A percentile compares a stretch with the other conserved stretches of the same genome.
phyloP scores from a whole-genome alignment of 2,113 vertebrate species.

The Salvelinus namaycush region DNA sequence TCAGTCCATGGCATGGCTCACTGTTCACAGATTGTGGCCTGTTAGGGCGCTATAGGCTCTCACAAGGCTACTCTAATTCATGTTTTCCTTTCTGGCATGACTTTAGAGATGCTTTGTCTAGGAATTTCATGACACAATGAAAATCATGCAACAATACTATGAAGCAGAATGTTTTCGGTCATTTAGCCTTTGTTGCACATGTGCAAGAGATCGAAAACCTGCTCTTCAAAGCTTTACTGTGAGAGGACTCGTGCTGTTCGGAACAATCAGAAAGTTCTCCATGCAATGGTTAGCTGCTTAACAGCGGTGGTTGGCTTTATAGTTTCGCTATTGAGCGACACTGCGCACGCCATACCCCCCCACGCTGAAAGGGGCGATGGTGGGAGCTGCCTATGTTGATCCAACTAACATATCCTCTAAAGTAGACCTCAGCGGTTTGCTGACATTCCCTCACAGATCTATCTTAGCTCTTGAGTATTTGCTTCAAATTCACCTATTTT shows the following conservation, averaged over 20 bases:
- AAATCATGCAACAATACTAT: not conserved
- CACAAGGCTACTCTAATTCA: too few species aligned
- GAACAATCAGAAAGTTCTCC: not conserved
- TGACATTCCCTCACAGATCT: not conserved
- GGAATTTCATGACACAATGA: not conserved
- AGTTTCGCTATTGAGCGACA: conserved; percentile 59
- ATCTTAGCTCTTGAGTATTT: conserved; percentile 17
- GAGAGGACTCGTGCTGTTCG: conserved; percentile 10
- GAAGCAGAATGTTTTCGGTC: not conserved
- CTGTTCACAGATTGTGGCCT: not conserved
- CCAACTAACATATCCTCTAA: not conserved
- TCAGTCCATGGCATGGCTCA: conserved; percentile 3
- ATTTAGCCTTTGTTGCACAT: not conserved
- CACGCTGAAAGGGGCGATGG: conserved; percentile 56
- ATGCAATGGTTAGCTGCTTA: conserved; percentile 24
- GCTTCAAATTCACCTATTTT: conserved; percentile 5
- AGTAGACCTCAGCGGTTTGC: not conserved
- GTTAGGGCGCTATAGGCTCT: not conserved
- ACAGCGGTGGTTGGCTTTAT: conserved; percentile 32
- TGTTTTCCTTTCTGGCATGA: too few species aligned
- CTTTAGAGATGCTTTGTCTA: too few species aligned
- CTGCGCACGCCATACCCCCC: conserved; percentile 29
- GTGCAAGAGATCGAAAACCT: conserved; percentile 13
- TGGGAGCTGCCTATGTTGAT: conserved; percentile 37
- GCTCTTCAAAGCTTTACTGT: conserved; percentile 41